A percentile compares a stretch with the other conserved stretches of the same genome.
Evolutionary conservation across 2,888 invertebrate species (phyloP).

Genomic region (Belgica antarctica): DNA sequence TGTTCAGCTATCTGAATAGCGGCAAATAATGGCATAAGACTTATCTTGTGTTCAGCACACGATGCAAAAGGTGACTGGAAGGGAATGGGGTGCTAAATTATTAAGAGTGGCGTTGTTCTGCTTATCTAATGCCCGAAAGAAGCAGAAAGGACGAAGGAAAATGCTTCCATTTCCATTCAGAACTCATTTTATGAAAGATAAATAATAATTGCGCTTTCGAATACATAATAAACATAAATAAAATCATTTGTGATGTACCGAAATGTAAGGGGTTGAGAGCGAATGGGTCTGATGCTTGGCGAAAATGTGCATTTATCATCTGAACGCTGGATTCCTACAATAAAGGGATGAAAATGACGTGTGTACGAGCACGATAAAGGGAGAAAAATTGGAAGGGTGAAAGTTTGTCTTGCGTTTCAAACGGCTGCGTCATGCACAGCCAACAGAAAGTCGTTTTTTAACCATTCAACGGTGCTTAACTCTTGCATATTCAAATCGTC

Average conservation of each 20-base stretch:
- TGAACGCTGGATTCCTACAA: not conserved
- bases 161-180: constrained; percentile 42
- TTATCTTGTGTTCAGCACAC: constrained; percentile 27
- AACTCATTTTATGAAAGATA: constrained; percentile 42
- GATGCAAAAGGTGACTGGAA: not conserved
- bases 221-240: constrained; percentile 41
- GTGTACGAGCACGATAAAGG: constrained; percentile 13
- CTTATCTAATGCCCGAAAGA: constrained; percentile 38
- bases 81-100: constrained; percentile 32
- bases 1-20: not conserved
- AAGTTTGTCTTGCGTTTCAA: not conserved
- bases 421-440: not conserved
- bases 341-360: constrained; percentile 35
- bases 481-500: constrained; percentile 12
- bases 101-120: constrained; percentile 35
- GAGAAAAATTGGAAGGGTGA: constrained; percentile 31
- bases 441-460: constrained; percentile 13
- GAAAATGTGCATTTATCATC: constrained; percentile 43
- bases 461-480: no score
- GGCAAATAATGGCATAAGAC: not conserved
- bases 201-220: constrained; percentile 43
- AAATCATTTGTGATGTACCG: constrained; percentile 21
- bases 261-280: constrained; percentile 39
- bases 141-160: not conserved
- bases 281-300: constrained; percentile 22